Conservation (phyloP, 2,113 vertebrate species). For the Rhinichthys klamathensis region DNA sequence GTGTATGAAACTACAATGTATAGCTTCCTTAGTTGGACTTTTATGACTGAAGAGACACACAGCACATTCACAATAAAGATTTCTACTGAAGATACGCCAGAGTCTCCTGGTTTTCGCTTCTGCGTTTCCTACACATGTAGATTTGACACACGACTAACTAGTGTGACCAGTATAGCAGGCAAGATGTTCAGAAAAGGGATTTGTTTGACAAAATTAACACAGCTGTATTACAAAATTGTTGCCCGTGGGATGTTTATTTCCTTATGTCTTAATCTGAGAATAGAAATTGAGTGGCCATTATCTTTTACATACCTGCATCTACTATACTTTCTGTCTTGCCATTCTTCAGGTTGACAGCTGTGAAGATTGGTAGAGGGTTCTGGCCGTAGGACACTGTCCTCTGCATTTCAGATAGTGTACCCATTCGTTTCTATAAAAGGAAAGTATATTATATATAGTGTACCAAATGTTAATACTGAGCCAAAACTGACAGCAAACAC, state of each 20-base stretch:
- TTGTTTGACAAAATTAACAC: background rate
- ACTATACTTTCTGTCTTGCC: conserved; percentile 56
- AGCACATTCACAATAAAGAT: no score
- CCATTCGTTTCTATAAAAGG: conserved; percentile 71
- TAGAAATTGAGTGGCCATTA: background rate
- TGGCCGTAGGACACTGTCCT: conserved; percentile 77
- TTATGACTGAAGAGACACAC: no score
- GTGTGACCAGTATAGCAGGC: background rate
- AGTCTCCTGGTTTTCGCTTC: no score
- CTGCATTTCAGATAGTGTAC: conserved; percentile 81
- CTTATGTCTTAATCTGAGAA: background rate
- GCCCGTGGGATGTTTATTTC: background rate
- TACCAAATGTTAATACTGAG: background rate
- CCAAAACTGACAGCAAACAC: background rate
- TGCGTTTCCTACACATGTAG: no score
- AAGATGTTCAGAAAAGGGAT: background rate
- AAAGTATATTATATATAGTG: background rate
- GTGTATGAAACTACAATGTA: no score
- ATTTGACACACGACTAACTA: no score
- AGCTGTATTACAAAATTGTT: background rate
- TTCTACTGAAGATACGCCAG: no score
- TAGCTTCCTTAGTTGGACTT: no score
- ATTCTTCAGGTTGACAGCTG: conserved; percentile 84
- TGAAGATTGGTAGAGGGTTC: conserved; percentile 87
- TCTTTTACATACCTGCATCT: conserved; percentile 50